Evolutionary conservation across 2,797 vertebrate genomes (phyloP), one percentile per base, ranked within the genome.

Genomic region (Diceros bicornis): DNA sequence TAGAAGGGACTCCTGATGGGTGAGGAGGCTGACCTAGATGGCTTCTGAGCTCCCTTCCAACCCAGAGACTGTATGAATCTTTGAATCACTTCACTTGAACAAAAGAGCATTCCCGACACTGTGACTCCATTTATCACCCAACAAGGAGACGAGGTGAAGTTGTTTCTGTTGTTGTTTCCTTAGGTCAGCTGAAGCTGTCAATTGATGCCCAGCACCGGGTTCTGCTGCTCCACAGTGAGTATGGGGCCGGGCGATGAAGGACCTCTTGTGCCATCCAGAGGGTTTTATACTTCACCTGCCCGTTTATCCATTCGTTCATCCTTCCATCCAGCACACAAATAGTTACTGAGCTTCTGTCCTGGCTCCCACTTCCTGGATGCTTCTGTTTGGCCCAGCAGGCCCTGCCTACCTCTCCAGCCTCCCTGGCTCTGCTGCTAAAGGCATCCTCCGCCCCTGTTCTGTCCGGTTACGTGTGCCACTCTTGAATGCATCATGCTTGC

Each of bases 171-270:
- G 7, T 85, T 96, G 5, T 95, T 47, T 96, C 85, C 87, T 79
- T 77, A 99, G 99, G 99, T 84, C 99, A 99, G 97, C 98, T 99
- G 97, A 99, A 99, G 97, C 96, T 99, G 91, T 99, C 98, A 2
- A 84, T 99, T 0, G 98, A 98, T 20, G 91, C 95, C 89, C 95
- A 82, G 94, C 97, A 96, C 83, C 93, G 72, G 59, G 21, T 71
- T 13, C 97, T 99, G 69, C 85, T 97, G 83, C 98, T 99, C 62
- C 98, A 99, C 0, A 81, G 99, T 99, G 96, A 99, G 99, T 99
- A 94, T 37, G 50, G 82, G 74, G 18, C 61, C 9, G 23, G 23
- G 41, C 1, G 5, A 25, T 4, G 41, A 50, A 25, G 10, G 68
- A 75, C 66, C 52, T 52, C 50, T 7, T 21, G 77, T 37, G 14